phyloP scores from a whole-genome alignment of 2,113 vertebrate genomes.

The Cromileptes altivelis region DNA sequence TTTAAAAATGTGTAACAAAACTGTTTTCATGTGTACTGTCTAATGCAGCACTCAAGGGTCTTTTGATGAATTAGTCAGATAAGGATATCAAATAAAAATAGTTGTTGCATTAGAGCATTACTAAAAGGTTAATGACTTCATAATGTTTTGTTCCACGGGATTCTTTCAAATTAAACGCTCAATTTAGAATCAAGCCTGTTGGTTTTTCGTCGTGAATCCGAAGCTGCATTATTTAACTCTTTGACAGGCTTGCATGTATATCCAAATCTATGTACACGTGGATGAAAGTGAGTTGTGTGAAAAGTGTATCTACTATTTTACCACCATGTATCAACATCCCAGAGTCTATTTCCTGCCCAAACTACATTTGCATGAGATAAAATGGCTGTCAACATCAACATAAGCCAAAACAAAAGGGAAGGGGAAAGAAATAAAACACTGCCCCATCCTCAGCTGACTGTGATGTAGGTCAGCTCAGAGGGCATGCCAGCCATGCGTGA shows the following conservation, averaged over 20 bases:
- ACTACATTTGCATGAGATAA: constrained; percentile 17
- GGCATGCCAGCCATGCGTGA: constrained; percentile 25
- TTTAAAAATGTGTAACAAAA: not conserved
- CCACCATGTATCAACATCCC: not conserved
- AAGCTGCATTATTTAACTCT: not conserved
- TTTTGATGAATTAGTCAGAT: not conserved
- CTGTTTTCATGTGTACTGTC: not conserved
- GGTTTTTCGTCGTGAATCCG: constrained; percentile 7
- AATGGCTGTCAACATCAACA: not conserved
- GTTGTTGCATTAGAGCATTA: not conserved
- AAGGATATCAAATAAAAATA: not conserved
- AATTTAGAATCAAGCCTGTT: constrained; percentile 9
- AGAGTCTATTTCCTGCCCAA: constrained; percentile 10
- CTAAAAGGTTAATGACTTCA: constrained; percentile 2
- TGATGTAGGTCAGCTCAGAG: constrained; percentile 26
- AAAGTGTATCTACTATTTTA: not conserved
- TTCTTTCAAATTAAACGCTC: constrained; percentile 11
- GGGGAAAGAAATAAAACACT: not conserved
- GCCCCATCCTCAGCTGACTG: constrained; percentile 12
- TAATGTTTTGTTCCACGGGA: not conserved
- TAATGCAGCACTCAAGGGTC: not conserved
- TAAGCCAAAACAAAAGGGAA: not conserved
- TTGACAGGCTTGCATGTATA: constrained; percentile 11
- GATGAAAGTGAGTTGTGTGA: constrained; percentile 1
- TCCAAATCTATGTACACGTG: not conserved